phyloP scores from a whole-genome alignment of 2,888 invertebrate species.

The Meghimatium bilineatum region DNA sequence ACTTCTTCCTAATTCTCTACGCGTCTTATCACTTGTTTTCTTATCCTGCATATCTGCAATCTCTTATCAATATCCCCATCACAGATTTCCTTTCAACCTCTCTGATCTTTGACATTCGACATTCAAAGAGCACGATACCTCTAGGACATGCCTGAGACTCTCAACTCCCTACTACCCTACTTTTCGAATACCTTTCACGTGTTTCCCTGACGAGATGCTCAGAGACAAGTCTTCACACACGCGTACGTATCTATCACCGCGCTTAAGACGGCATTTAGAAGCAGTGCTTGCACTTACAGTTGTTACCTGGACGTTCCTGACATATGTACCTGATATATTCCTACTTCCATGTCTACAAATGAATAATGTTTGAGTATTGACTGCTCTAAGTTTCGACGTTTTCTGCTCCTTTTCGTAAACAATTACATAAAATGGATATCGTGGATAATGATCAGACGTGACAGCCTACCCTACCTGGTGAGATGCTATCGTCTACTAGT shows the following conservation, averaged over 20 bases:
- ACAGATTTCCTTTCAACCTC: neutral
- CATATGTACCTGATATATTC: neutral
- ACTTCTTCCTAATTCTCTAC: neutral
- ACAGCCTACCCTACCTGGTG: too few species aligned
- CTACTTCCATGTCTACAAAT: neutral
- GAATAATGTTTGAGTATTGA: neutral
- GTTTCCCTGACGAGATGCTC: neutral
- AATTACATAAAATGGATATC: too few species aligned
- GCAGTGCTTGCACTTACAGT: neutral
- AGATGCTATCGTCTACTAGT: too few species aligned
- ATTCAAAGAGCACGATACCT: slow-evolving; percentile 25
- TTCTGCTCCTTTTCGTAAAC: too few species aligned
- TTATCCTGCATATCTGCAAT: neutral
- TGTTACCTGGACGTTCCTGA: neutral
- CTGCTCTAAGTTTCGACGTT: too few species aligned
- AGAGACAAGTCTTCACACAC: neutral
- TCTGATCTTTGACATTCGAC: slow-evolving; percentile 30
- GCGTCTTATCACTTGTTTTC: neutral
- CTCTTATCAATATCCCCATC: slow-evolving; percentile 5
- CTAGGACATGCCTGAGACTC: neutral
- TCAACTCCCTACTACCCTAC: neutral
- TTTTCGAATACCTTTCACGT: neutral
- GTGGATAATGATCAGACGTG: too few species aligned
- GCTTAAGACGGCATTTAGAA: neutral
- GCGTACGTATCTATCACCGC: neutral